Percentiles rank a stretch among this genome's conserved stretches.
These are phyloP conservation scores for Brachymystax lenok DNA, from an alignment of 2,797 vertebrate genomes.

Conservation along the genomic window DNA sequence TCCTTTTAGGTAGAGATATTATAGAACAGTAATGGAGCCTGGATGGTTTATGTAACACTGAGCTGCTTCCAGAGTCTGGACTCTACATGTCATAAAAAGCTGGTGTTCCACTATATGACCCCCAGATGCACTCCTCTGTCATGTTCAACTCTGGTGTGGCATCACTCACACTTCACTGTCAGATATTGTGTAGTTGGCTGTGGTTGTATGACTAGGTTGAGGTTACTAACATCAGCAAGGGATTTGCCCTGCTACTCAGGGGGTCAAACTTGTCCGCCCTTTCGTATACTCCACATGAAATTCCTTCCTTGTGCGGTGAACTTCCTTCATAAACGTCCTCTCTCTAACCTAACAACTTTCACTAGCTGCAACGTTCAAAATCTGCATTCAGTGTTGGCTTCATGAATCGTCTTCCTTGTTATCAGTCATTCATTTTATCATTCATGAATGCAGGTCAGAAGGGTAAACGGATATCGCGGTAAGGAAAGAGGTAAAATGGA, in stretches of 20 bases:
- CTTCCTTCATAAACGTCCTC: not conserved
- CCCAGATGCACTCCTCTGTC: too few species aligned
- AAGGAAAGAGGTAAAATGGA: not conserved
- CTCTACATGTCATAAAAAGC: too few species aligned
- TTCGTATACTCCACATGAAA: not conserved
- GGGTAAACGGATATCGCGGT: not conserved
- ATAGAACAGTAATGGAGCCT: too few species aligned
- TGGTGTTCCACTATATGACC: too few species aligned
- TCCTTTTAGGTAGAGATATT: too few species aligned
- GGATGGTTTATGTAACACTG: too few species aligned
- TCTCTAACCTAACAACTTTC: not conserved
- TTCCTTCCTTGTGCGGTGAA: not conserved
- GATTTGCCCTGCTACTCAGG: not conserved
- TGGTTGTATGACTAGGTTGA: not conserved
- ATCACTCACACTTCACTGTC: not conserved
- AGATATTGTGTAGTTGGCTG: not conserved
- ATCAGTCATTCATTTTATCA: not conserved
- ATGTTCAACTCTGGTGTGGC: too few species aligned
- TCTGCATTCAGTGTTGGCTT: not conserved
- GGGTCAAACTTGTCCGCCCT: not conserved
- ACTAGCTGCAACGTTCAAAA: not conserved
- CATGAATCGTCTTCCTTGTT: not conserved
- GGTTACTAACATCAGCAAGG: not conserved
- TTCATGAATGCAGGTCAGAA: not conserved
- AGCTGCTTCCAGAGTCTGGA: too few species aligned